These are phyloP conservation scores for Florisuga fusca DNA, from an alignment of 2,797 vertebrate genomes.

Conservation along the genomic window DNA sequence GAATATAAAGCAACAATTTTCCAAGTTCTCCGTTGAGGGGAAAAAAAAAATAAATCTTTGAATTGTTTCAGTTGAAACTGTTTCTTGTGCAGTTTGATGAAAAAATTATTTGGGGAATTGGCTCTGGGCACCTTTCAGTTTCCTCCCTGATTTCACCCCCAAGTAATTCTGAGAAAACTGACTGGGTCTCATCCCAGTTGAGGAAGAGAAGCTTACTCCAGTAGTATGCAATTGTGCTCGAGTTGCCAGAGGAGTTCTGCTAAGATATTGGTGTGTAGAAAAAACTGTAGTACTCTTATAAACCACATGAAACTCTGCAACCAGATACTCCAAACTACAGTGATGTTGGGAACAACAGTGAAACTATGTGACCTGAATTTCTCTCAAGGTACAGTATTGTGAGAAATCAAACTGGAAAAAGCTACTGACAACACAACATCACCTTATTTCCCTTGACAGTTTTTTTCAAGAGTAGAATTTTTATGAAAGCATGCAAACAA, in stretches of 20 bases:
- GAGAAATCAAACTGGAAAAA: neutral
- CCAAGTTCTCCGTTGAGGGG: neutral
- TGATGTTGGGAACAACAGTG: neutral
- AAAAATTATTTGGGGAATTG: conserved; percentile 15
- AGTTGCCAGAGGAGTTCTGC: neutral
- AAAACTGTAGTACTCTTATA: neutral
- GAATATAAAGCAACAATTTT: conserved; percentile 42
- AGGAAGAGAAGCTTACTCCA: neutral
- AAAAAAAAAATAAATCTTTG: neutral
- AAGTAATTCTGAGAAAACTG: neutral
- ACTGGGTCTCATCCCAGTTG: neutral
- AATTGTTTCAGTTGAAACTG: conserved; percentile 15
- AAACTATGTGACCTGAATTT: neutral
- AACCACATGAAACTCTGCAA: neutral
- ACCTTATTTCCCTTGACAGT: neutral
- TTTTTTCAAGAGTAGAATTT: neutral
- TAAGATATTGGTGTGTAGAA: neutral
- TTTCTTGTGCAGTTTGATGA: conserved; percentile 9
- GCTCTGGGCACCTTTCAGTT: neutral
- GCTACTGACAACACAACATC: neutral
- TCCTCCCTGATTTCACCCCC: neutral
- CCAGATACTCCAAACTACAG: neutral
- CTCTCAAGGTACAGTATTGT: neutral
- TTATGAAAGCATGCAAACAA: neutral
- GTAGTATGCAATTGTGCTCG: neutral